Base-by-base conservation (phyloP, 2,888 invertebrate species). In the Lithophane ornitopus region DNA sequence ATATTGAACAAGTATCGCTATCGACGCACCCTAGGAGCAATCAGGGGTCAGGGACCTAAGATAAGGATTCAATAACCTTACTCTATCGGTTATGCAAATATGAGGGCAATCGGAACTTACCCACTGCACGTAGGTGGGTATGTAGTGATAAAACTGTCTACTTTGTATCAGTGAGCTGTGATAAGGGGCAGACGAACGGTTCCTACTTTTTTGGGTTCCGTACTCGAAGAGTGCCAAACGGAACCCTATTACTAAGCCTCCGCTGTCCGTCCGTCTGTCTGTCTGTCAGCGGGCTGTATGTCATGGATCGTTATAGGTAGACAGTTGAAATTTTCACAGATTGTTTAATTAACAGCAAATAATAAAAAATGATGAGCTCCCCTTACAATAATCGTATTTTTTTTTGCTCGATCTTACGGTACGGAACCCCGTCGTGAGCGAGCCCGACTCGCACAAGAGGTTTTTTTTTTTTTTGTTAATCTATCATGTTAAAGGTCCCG, bases 1-100 rank as follows among this genome's bases (percentile, higher is more conserved):
- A 89, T 88, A 87, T 87, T 87, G 79, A 88, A 85, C 87, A 85
- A 86, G 67, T 86, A 63, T 81, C 78, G 80, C 72, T 90, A 90
- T 89, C 87, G 78, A 52, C 80, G 80, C 84, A 84, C 86, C 89
- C 90, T 85, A 87, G 85, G 82, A 90, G 89, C 88, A 91, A 91
- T 91, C 88, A 78, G 79, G 76, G 92, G 92, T 93, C 93, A 91
- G 74, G 76, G 91, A 93, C 91, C 94, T 75, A 1, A 66, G 95
- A 95, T 95, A 96, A 95, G 88, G 90, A 94, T 94, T 93, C 95
- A 95, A 95, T 95, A 95, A 95, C 95, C 95, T 89, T 87, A 79
- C 74, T 54, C 78, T 91, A 91, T 92, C 92, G 86, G 81, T 78
- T 90, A 91, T 91, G 92, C 92, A 92, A 92, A 93, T 92, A 92